A percentile compares a stretch with the other conserved stretches of the same genome.
Evolutionary conservation across 2,888 invertebrate species (phyloP).

Genomic region (Chrysolina oricalcia): DNA sequence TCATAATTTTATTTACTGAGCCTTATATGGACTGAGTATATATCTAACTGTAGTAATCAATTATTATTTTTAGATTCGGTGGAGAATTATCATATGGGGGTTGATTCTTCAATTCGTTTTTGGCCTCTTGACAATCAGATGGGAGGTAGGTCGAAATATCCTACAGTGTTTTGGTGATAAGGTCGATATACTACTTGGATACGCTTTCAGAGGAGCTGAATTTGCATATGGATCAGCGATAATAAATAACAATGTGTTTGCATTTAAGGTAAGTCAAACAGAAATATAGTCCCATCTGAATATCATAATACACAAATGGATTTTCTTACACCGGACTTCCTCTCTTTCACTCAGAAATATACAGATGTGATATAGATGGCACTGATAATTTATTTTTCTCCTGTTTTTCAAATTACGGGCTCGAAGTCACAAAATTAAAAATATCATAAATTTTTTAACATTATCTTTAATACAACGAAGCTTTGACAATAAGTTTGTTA

Average conservation of each 20-base stretch:
- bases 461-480: too few species aligned
- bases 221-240: constrained; percentile 88
- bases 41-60: background rate
- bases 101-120: constrained; percentile 88
- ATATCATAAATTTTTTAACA: too few species aligned
- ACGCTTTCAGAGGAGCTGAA: constrained; percentile 84
- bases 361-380: too few species aligned
- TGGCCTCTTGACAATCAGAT: constrained; percentile 89
- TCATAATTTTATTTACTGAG: too few species aligned
- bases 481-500: too few species aligned
- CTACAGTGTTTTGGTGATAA: constrained; percentile 79
- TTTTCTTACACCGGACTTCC: background rate
- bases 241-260: constrained; percentile 81
- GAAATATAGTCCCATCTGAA: background rate
- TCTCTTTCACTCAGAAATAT: too few species aligned
- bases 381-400: too few species aligned
- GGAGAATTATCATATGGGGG: constrained; percentile 88
- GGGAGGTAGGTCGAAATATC: constrained; percentile 84
- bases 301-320: background rate
- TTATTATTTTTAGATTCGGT: constrained; percentile 75
- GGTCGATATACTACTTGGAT: constrained; percentile 84
- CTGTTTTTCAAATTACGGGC: too few species aligned
- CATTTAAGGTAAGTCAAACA: constrained; percentile 83
- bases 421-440: too few species aligned
- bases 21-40: background rate